A percentile compares a stretch with the other conserved stretches of the same genome.
phyloP scores from a whole-genome alignment of 1,140 invertebrate species.

The Drosophila aff. region DNA sequence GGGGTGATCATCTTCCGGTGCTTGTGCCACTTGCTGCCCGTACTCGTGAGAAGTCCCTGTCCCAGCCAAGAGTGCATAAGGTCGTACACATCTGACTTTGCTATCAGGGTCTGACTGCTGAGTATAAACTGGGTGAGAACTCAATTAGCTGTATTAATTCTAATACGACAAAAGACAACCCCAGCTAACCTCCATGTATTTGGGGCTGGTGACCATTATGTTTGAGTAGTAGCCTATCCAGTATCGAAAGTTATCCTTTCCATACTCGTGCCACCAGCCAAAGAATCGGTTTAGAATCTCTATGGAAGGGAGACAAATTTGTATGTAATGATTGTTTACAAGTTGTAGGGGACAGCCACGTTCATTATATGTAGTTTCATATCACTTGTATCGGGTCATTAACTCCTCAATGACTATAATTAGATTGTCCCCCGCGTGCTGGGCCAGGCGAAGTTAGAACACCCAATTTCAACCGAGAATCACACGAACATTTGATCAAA shows the following conservation, averaged over 20 bases:
- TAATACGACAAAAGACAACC: neutral
- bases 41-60: constrained; percentile 81
- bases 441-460: neutral
- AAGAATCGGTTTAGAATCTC: constrained; percentile 68
- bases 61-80: constrained; percentile 85
- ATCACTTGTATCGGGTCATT: neutral
- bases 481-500: constrained; percentile 3
- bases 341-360: neutral
- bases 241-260: constrained; percentile 57
- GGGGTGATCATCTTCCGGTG: constrained; percentile 88
- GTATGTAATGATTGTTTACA: neutral
- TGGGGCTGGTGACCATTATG: constrained; percentile 60
- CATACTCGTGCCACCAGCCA: constrained; percentile 64
- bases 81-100: constrained; percentile 78
- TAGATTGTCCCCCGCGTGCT: neutral
- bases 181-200: constrained; percentile 71
- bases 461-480: neutral
- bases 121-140: constrained; percentile 49
- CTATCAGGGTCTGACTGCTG: constrained; percentile 62
- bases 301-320: neutral
- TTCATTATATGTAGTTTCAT: neutral
- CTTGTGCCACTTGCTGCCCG: constrained; percentile 73
- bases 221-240: constrained; percentile 70
- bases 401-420: neutral
- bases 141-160: neutral